A percentile compares a stretch with the other conserved stretches of the same genome.
Evolutionary conservation across 2,113 vertebrate genomes (phyloP).

Genomic region (Leiothrix lutea): DNA sequence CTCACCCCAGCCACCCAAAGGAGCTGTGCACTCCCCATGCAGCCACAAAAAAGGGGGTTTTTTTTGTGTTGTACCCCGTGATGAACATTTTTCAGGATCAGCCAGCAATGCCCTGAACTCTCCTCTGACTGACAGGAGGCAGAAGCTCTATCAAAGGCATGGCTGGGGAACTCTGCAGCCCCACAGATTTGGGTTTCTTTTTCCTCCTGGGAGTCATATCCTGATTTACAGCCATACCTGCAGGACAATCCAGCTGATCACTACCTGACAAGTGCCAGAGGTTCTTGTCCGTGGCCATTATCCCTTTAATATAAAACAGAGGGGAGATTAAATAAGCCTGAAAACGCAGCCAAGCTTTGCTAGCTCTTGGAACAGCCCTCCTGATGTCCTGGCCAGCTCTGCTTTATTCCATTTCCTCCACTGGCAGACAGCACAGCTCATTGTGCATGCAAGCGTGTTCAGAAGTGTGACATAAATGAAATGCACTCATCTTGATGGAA

Average conservation of each 20-base stretch:
- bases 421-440: not conserved
- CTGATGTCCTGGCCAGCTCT: not conserved
- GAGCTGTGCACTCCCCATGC: too few species aligned
- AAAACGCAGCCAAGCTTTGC: not conserved
- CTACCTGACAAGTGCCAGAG: not conserved
- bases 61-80: too few species aligned
- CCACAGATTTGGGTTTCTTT: too few species aligned
- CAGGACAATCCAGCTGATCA: not conserved
- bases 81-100: too few species aligned
- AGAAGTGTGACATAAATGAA: constrained; percentile 31
- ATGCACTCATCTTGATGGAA: constrained; percentile 26
- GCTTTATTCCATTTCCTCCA: constrained; percentile 37
- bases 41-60: too few species aligned
- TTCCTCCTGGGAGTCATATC: too few species aligned
- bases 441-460: not conserved
- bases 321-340: not conserved
- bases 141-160: too few species aligned
- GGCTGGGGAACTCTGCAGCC: too few species aligned
- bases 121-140: too few species aligned
- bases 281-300: not conserved
- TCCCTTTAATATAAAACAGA: not conserved
- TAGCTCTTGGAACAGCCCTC: not conserved
- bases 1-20: too few species aligned
- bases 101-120: too few species aligned
- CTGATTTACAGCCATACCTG: not conserved